Conservation (phyloP, 1,140 invertebrate species). For the Prorops nasuta region DNA sequence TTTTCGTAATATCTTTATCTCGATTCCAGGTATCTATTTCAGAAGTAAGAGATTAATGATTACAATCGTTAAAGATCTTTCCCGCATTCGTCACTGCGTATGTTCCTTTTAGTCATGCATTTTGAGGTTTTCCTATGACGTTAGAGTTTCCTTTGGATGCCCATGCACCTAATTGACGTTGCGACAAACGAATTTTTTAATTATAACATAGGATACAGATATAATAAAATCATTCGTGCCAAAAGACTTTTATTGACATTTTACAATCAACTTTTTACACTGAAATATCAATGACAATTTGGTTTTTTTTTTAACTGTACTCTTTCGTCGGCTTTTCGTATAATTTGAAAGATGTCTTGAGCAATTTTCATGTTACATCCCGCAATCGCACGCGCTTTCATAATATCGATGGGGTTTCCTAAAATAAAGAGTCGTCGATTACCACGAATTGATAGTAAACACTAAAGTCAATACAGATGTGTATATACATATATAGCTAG, state of each 20-base stretch:
- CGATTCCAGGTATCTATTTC: neutral
- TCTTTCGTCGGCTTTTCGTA: slow-evolving; percentile 52
- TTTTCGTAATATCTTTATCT: neutral
- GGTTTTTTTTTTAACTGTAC: slow-evolving; percentile 25
- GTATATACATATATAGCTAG: too few relatives aligned
- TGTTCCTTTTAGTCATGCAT: neutral
- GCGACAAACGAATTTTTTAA: too few relatives aligned
- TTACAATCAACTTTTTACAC: too few relatives aligned
- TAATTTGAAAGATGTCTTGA: slow-evolving; percentile 54
- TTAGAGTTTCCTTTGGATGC: too few relatives aligned
- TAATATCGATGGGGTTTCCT: slow-evolving; percentile 67
- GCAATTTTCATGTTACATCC: slow-evolving; percentile 63
- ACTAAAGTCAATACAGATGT: neutral
- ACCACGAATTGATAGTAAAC: too few relatives aligned
- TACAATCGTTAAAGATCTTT: neutral
- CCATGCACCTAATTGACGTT: too few relatives aligned
- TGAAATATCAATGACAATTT: too few relatives aligned
- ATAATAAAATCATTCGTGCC: too few relatives aligned
- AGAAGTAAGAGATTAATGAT: neutral
- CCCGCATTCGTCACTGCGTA: neutral
- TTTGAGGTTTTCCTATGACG: neutral
- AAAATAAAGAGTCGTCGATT: slow-evolving; percentile 17
- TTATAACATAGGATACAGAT: too few relatives aligned
- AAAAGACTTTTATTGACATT: too few relatives aligned
- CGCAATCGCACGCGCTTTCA: slow-evolving; percentile 67